Evolutionary conservation across 2,888 invertebrate genomes (phyloP).

Genomic region (Epicampocera succincta): DNA sequence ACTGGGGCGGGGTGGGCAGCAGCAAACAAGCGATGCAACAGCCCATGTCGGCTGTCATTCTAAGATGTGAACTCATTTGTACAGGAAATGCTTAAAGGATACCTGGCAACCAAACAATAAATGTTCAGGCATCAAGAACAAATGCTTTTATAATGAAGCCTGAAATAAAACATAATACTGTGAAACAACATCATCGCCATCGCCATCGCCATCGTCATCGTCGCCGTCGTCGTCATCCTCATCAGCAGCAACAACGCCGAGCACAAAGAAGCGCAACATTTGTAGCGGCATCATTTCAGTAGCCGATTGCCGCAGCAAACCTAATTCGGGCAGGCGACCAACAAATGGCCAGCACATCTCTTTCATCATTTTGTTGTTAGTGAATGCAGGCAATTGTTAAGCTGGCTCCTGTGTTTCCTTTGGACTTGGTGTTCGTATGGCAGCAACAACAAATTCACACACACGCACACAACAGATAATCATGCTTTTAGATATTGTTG

Average conservation of each 20-base stretch:
- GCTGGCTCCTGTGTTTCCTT: slow-evolving; percentile 1
- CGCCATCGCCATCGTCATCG: slow-evolving; percentile 9
- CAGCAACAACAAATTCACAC: too few relatives aligned
- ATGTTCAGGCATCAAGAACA: slow-evolving; percentile 53
- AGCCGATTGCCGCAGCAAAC: slow-evolving; percentile 19
- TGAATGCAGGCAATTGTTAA: slow-evolving; percentile 22
- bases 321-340: slow-evolving; percentile 24
- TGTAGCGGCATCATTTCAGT: background rate
- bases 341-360: slow-evolving; percentile 20
- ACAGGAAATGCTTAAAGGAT: slow-evolving; percentile 71
- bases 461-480: slow-evolving; percentile 32
- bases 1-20: background rate
- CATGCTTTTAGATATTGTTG: slow-evolving; percentile 41
- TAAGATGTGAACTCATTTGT: slow-evolving; percentile 74
- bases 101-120: slow-evolving; percentile 62
- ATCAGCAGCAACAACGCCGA: slow-evolving; percentile 9
- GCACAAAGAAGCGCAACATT: background rate
- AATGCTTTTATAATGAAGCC: slow-evolving; percentile 63
- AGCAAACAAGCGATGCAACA: slow-evolving; percentile 26
- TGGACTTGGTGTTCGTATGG: slow-evolving; percentile 1
- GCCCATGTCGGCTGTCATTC: slow-evolving; percentile 71
- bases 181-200: slow-evolving; percentile 53
- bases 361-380: slow-evolving; percentile 2
- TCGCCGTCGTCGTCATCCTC: slow-evolving; percentile 1
- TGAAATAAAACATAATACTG: slow-evolving; percentile 65